Evolutionary conservation across 2,888 invertebrate species (phyloP).

Genomic region (Leptothorax acervorum): DNA sequence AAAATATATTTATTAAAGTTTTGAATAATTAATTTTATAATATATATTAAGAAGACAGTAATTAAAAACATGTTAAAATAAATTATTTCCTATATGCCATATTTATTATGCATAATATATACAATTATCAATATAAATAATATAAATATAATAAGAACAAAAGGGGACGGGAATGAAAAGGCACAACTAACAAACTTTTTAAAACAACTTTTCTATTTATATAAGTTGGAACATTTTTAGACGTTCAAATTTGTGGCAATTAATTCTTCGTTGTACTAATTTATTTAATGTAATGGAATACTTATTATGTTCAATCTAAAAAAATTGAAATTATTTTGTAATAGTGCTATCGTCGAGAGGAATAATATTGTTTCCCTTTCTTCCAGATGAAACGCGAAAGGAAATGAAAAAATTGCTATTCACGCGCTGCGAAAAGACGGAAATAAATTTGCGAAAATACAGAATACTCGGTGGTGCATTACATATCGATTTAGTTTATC

Average conservation of each 20-base stretch:
- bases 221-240: neutral
- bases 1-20: neutral
- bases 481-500: conserved; percentile 90
- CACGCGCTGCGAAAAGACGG: conserved; percentile 80
- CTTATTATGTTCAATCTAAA: neutral
- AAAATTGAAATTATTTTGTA: neutral
- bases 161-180: neutral
- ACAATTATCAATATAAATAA: neutral
- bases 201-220: neutral
- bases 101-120: neutral
- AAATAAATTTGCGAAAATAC: conserved; percentile 92
- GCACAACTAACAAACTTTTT: neutral
- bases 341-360: neutral
- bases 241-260: neutral
- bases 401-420: conserved; percentile 77
- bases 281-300: neutral
- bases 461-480: conserved; percentile 92
- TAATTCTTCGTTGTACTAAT: neutral
- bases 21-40: neutral
- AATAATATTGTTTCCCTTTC: neutral
- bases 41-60: neutral
- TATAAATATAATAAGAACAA: neutral
- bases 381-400: conserved; percentile 84
- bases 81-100: neutral
- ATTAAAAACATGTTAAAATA: neutral